Percentiles rank a stretch among this genome's conserved stretches.
Evolutionary conservation across 2,113 vertebrate genomes (phyloP).

Genomic region (Pachycephala philippinensis): DNA sequence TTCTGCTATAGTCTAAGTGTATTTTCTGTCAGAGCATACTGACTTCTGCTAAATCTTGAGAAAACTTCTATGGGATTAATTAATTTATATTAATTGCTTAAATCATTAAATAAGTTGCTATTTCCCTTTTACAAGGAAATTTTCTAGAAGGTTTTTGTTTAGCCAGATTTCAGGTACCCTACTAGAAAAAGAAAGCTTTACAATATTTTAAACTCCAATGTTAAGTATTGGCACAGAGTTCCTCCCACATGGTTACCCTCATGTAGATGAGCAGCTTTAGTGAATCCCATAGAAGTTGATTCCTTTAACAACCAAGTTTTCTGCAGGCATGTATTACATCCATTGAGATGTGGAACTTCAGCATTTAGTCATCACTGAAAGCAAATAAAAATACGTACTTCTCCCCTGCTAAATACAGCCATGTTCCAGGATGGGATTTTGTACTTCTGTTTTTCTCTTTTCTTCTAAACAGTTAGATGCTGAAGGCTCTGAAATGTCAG

Average conservation of each 20-base stretch:
- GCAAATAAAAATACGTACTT: neutral
- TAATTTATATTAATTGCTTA: neutral
- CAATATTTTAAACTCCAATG: neutral
- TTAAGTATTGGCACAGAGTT: neutral
- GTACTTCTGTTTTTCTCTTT: neutral
- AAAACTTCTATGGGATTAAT: neutral
- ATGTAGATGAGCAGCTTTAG: neutral
- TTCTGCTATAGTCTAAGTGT: neutral
- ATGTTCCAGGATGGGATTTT: neutral
- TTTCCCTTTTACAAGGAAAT: neutral
- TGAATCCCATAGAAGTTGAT: neutral
- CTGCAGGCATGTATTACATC: neutral
- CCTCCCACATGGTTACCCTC: fast-evolving
- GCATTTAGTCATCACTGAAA: neutral
- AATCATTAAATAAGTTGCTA: neutral
- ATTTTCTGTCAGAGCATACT: neutral
- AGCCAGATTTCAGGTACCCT: neutral
- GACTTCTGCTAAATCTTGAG: neutral
- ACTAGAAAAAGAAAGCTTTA: neutral
- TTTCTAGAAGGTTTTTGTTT: neutral
- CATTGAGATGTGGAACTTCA: neutral
- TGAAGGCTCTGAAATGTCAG: neutral
- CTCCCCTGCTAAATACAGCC: neutral
- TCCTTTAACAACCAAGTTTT: neutral
- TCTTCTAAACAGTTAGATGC: neutral